phyloP scores from a whole-genome alignment of 2,113 vertebrate genomes.

The Sporophila hypoxantha region DNA sequence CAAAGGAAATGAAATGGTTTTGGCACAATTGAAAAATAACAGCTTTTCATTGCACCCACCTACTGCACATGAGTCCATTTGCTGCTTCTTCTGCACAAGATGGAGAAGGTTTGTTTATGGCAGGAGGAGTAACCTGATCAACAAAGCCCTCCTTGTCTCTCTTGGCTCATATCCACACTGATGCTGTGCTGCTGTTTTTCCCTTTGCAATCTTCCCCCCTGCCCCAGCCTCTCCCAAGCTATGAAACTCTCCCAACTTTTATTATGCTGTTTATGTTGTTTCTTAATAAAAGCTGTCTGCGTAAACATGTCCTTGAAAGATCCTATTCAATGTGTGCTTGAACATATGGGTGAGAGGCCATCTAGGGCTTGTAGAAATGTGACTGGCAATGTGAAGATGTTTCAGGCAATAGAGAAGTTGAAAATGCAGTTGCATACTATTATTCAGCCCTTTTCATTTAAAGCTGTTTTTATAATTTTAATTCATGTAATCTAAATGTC shows the following conservation, averaged over 20 bases:
- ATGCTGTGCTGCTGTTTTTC: neutral
- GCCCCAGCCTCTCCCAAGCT: neutral
- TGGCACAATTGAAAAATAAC: neutral
- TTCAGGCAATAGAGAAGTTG: neutral
- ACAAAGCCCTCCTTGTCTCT: neutral
- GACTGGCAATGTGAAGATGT: neutral
- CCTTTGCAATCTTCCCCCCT: neutral
- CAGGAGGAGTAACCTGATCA: neutral
- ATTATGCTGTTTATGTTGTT: constrained; percentile 21
- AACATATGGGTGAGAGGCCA: neutral
- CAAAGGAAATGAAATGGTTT: neutral
- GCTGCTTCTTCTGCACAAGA: neutral
- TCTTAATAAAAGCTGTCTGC: constrained; percentile 28
- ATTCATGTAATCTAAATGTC: neutral
- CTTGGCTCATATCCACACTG: neutral
- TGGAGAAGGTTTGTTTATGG: neutral
- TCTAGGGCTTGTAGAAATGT: neutral
- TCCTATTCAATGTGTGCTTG: neutral
- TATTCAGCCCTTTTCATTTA: neutral
- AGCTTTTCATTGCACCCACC: neutral
- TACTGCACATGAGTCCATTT: neutral
- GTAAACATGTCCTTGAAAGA: neutral
- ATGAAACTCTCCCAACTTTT: neutral
- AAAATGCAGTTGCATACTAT: neutral
- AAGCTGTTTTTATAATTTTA: neutral